phyloP scores from a whole-genome alignment of 2,888 invertebrate genomes.

The Apamea anceps region DNA sequence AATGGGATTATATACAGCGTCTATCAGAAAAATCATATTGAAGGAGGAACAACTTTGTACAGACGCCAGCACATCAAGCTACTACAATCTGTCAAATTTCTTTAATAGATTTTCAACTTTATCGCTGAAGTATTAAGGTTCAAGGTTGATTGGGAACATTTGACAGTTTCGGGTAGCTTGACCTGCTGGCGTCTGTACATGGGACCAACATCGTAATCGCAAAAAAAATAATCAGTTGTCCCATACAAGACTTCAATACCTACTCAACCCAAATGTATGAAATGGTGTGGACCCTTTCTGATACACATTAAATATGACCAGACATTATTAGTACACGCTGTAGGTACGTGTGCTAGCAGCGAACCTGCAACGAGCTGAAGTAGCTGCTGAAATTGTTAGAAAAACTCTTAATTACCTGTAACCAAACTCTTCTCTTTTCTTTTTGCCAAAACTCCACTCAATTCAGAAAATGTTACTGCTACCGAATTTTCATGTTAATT shows the following conservation, averaged over 20 bases:
- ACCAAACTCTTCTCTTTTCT: not conserved
- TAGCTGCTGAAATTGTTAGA: no score
- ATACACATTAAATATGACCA: not conserved
- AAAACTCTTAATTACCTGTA: slow-evolving; percentile 9
- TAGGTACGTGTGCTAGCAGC: not conserved
- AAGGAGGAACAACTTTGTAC: not conserved
- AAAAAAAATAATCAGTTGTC: no score
- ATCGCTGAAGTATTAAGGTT: no score
- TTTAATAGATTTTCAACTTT: no score
- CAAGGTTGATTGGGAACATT: no score
- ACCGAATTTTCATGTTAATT: slow-evolving; percentile 20
- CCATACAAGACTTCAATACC: no score
- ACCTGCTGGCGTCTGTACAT: no score
- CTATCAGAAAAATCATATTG: not conserved
- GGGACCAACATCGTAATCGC: no score
- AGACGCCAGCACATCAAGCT: no score
- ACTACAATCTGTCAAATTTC: no score
- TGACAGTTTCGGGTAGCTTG: no score
- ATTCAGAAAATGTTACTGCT: slow-evolving; percentile 7
- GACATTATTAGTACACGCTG: not conserved
- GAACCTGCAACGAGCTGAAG: not conserved
- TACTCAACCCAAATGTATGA: no score
- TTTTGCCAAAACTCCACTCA: slow-evolving; percentile 16
- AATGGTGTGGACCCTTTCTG: not conserved
- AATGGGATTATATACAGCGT: not conserved